These are phyloP conservation scores for Elgaria multicarinata DNA, from an alignment of 2,113 vertebrate genomes.

Conservation along the genomic window DNA sequence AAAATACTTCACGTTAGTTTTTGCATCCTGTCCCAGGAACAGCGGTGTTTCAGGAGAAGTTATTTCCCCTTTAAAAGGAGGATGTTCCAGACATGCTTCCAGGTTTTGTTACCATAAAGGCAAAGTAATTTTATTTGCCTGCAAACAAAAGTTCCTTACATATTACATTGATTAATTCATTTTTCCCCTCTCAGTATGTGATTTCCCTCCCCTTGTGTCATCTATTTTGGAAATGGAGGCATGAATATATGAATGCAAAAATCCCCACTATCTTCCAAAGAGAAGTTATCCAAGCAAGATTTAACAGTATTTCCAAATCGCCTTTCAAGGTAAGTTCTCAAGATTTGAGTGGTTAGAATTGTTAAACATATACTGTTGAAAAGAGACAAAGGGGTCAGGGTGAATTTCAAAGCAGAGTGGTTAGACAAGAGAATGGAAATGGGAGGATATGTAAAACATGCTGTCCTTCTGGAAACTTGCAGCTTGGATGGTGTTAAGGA, in stretches of 20 bases:
- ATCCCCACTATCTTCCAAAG: neutral
- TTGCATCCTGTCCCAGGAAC: neutral
- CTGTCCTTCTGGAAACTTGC: neutral
- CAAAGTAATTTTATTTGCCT: neutral
- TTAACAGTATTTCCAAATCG: neutral
- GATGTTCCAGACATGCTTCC: neutral
- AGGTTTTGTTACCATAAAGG: neutral
- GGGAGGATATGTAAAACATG: neutral
- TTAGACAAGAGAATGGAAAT: neutral
- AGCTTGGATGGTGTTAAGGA: neutral
- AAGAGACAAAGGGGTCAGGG: neutral
- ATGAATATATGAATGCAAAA: neutral
- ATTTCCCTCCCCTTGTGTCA: neutral
- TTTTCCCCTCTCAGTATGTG: neutral
- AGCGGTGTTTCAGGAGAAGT: neutral
- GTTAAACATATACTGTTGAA: neutral
- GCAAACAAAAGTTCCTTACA: neutral
- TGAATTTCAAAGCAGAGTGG: neutral
- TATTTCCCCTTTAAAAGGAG: neutral
- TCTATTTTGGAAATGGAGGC: neutral
- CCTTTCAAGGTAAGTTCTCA: neutral
- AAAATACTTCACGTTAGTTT: neutral
- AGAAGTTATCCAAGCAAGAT: neutral
- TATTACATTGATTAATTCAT: neutral
- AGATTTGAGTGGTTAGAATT: neutral